phyloP scores from a whole-genome alignment of 2,113 vertebrate genomes.

The Octodon degus region DNA sequence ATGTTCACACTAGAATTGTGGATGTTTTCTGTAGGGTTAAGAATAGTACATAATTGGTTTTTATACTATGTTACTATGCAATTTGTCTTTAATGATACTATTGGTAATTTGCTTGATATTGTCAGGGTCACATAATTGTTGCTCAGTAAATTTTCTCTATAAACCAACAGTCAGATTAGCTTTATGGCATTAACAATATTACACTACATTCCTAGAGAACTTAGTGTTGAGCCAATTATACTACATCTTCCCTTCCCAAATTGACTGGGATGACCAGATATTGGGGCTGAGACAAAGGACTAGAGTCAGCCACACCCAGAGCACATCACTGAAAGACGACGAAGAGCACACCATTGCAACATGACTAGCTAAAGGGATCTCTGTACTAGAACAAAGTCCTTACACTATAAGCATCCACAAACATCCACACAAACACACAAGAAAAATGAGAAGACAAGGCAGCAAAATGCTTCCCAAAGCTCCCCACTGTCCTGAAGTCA shows the following conservation, averaged over 20 bases:
- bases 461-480: background rate
- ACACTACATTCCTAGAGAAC: background rate
- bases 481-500: background rate
- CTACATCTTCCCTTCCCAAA: background rate
- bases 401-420: background rate
- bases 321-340: too few species aligned
- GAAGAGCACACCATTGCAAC: background rate
- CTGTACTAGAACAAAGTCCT: background rate
- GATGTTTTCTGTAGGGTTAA: background rate
- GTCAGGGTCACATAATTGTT: background rate
- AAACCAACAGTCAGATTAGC: background rate
- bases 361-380: background rate
- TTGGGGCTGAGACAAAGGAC: background rate
- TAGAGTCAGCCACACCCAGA: background rate
- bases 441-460: background rate
- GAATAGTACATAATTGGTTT: background rate
- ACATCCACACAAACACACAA: background rate
- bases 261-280: background rate
- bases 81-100: background rate
- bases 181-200: background rate
- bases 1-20: background rate
- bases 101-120: background rate
- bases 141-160: background rate
- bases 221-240: background rate
- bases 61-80: background rate